Evolutionary conservation across 1,140 invertebrate genomes (phyloP).

Genomic region (Vanessa atalanta): DNA sequence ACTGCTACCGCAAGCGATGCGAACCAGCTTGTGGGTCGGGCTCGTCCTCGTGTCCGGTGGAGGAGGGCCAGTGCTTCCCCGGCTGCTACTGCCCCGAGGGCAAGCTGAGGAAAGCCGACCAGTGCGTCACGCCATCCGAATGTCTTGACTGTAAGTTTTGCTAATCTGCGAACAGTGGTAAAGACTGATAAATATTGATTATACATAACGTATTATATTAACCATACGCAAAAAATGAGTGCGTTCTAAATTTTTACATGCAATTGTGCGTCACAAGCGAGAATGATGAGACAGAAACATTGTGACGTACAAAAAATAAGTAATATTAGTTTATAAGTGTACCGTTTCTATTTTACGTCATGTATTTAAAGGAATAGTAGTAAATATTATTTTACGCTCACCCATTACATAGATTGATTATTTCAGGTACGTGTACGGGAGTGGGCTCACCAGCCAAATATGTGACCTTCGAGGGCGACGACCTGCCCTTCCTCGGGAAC

Average conservation of each 20-base stretch:
- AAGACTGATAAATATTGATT: too few relatives aligned
- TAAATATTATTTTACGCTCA: too few relatives aligned
- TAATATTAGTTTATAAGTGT: too few relatives aligned
- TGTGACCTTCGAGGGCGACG: slow-evolving; percentile 87
- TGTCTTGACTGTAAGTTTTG: slow-evolving; percentile 87
- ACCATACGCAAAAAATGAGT: too few relatives aligned
- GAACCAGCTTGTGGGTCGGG: slow-evolving; percentile 84
- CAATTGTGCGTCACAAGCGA: too few relatives aligned
- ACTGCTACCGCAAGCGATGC: slow-evolving; percentile 88
- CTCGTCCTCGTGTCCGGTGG: slow-evolving; percentile 81
- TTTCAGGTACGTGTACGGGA: slow-evolving; percentile 84
- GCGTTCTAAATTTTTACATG: too few relatives aligned
- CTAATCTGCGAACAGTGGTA: not conserved
- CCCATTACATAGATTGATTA: too few relatives aligned
- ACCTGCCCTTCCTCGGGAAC: slow-evolving; percentile 87
- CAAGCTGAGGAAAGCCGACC: slow-evolving; percentile 84
- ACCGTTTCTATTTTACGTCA: too few relatives aligned
- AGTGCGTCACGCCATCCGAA: slow-evolving; percentile 85
- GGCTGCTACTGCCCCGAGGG: slow-evolving; percentile 93
- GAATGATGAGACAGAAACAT: too few relatives aligned
- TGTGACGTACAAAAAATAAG: too few relatives aligned
- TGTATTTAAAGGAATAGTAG: too few relatives aligned
- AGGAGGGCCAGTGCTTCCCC: slow-evolving; percentile 86
- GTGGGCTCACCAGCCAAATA: slow-evolving; percentile 86
- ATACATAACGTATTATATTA: too few relatives aligned